phyloP scores from a whole-genome alignment of 2,888 invertebrate species.

The Xestia xanthographa region DNA sequence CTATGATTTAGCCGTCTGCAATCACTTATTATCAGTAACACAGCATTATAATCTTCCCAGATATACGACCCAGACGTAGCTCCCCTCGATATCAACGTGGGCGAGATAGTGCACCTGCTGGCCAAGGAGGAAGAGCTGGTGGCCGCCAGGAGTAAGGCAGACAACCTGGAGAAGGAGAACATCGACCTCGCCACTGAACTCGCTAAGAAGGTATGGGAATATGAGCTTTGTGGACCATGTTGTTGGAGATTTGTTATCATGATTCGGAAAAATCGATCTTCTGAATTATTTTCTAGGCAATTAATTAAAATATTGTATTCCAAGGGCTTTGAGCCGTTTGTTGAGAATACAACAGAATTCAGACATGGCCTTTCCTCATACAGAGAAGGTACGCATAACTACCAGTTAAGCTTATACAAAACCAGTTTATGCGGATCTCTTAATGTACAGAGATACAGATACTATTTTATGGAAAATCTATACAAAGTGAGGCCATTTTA shows the following conservation, averaged over 20 bases:
- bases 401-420: no score
- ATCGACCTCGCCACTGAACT: slow-evolving; percentile 96
- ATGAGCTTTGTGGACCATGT: slow-evolving; percentile 8
- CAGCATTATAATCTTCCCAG: slow-evolving; percentile 65
- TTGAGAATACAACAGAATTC: not conserved
- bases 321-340: not conserved
- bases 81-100: slow-evolving; percentile 97
- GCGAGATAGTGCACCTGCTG: slow-evolving; percentile 96
- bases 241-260: slow-evolving; percentile 39
- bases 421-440: no score
- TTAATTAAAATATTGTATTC: not conserved
- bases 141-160: slow-evolving; percentile 96
- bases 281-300: not conserved
- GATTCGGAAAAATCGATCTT: not conserved
- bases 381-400: not conserved
- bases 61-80: slow-evolving; percentile 95
- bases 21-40: no score
- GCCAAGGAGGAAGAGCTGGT: slow-evolving; percentile 98
- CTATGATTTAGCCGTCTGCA: no score
- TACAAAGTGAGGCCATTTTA: no score
- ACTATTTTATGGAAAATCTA: no score
- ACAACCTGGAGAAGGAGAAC: slow-evolving; percentile 96
- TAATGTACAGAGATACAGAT: no score
- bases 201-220: slow-evolving; percentile 93
- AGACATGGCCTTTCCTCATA: not conserved